Evolutionary conservation across 2,888 invertebrate genomes (phyloP), one percentile per base, ranked within the genome.

Genomic region (Papilio gigon): DNA sequence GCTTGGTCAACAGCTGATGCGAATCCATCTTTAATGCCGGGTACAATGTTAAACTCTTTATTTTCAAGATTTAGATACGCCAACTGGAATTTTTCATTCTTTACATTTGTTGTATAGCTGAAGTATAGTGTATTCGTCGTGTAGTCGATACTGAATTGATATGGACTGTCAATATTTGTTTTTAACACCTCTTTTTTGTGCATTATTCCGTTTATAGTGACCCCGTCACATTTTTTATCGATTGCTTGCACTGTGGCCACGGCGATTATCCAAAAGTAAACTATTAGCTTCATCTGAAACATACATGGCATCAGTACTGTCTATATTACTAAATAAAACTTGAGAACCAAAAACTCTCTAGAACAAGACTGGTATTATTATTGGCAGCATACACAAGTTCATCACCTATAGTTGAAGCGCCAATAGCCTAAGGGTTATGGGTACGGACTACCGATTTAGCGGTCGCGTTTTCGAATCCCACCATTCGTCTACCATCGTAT

Each of bases 51-150:
- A 11, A 75, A 83, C 1, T 80, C 78, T 40, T 81, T 78, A 0
- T 81, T 86, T 66, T 84, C 84, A 1, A 89, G 70, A 70, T 84
- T 84, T 1, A 88, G 60, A 64, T 80, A 85, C 0, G 81, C 85
- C 9, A 83, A 75, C 72, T 78, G 74, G 56, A 88, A 88, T 0
- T 61, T 37, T 37, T 76, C 73, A 0, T 64, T 37, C 9, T 65
- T 68, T 5, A 33, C 27, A 2, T 76, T 67, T 0, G 77, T 71
- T 1, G 76, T 76, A 63, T 79, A 85, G 70, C 89, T 89, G 69
- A 86, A 89, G 75, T 86, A 89, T 30, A 90, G 64, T 1, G 78
- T 82, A 64, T 85, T 84, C 2, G 81, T 87, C n/a, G 83, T 77
- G 40, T 85, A 82, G 68, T 90, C 88, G 25, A 90, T 80, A 0